Evolutionary conservation across 1,140 invertebrate genomes (phyloP), one percentile per base, ranked within the genome.

Genomic region (Pachypsylla venusta): DNA sequence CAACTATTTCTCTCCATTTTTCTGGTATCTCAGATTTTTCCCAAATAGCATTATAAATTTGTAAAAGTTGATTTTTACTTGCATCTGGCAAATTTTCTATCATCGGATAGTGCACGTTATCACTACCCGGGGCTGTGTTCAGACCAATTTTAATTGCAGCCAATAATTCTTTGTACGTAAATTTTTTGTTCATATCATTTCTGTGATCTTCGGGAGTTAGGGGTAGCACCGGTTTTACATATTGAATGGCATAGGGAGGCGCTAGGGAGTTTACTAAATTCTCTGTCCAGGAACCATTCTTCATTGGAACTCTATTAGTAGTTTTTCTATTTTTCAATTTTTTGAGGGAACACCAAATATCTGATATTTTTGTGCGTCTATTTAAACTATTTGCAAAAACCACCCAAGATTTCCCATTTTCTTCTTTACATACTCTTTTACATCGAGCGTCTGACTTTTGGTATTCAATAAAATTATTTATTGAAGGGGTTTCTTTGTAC

Each of bases 401-500:
- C n/a, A n/a, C n/a, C n/a, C n/a, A n/a, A n/a, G n/a, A n/a, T n/a
- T n/a, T n/a, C n/a, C n/a, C n/a, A n/a, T n/a, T n/a, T n/a, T n/a
- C n/a, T n/a, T n/a, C n/a, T n/a, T n/a, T n/a, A n/a, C n/a, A n/a
- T n/a, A n/a, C n/a, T 48, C 16, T 48, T 48, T 48, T 48, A 22
- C 42, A 48, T 10, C 16, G 42, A 5, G 42, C 42, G 16, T 48
- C 42, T 10, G 42, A 5, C 22, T 48, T 48, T 48, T 48, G 42
- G 42, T 48, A 48, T 48, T 48, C 42, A 19, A 48, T 48, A n/a
- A 48, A 48, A n/a, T 48, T 48, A 19, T 10, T 48, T n/a, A 48
- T 10, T 10, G 42, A 48, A n/a, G 42, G 42, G 42, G 16, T 48
- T 48, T 10, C 7, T 22, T 48, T 48, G 22, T 48, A 48, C 5